These are phyloP conservation scores for Drosophila ustulata DNA, from an alignment of 2,888 invertebrate genomes.

Conservation along the genomic window DNA sequence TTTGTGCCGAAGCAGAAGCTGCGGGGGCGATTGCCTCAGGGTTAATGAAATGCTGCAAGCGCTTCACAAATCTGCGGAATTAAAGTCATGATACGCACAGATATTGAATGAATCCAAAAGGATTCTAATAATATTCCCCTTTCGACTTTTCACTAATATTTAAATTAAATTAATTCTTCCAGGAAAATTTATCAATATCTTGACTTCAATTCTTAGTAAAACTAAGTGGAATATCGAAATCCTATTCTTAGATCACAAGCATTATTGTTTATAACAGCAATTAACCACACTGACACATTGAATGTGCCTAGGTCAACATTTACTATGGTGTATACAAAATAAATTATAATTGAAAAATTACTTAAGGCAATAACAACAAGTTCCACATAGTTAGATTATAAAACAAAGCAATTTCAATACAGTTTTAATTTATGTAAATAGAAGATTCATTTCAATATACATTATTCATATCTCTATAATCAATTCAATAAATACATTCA, in stretches of 20 bases:
- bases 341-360: neutral
- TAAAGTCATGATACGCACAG: neutral
- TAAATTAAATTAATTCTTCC: too few relatives aligned
- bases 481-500: conserved; percentile 35
- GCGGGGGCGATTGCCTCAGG: conserved; percentile 1
- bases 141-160: neutral
- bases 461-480: conserved; percentile 2
- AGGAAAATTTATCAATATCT: too few relatives aligned
- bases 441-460: conserved; percentile 18
- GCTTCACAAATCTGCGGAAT: neutral
- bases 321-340: neutral
- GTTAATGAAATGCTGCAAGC: conserved; percentile 6
- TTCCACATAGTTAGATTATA: neutral
- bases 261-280: neutral
- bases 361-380: neutral
- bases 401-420: neutral
- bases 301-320: neutral
- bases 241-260: too few relatives aligned
- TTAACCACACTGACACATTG: neutral
- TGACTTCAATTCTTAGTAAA: too few relatives aligned
- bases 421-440: conserved; percentile 1
- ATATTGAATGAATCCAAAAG: too few relatives aligned
- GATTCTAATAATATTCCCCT: too few relatives aligned
- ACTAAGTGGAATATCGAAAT: too few relatives aligned
- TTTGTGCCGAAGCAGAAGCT: neutral